These are phyloP conservation scores for Neomonachus schauinslandi DNA, from an alignment of 2,113 vertebrate genomes.

Conservation along the genomic window DNA sequence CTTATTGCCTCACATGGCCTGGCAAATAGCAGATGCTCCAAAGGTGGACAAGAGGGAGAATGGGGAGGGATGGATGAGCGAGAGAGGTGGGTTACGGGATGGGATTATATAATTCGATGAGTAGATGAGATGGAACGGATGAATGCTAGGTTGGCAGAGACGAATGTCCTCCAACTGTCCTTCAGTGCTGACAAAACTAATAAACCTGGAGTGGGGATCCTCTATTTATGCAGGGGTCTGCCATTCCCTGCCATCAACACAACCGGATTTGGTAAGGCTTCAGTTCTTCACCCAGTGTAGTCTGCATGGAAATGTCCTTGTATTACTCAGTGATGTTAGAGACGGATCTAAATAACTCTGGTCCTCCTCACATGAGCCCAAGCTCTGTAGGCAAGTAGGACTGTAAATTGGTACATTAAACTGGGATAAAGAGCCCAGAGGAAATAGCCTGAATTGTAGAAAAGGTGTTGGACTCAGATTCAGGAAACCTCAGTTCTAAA, in stretches of 20 bases:
- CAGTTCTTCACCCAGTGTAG: not conserved
- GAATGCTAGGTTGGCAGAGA: not conserved
- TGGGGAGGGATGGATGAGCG: not conserved
- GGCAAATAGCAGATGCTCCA: not conserved
- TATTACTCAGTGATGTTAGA: not conserved
- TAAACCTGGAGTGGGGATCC: too few relatives aligned
- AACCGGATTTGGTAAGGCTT: not conserved
- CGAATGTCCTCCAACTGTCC: too few relatives aligned
- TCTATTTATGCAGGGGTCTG: not conserved
- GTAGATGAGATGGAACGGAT: not conserved
- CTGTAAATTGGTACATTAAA: not conserved
- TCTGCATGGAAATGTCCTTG: not conserved
- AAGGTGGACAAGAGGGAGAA: not conserved
- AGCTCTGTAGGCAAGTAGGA: not conserved
- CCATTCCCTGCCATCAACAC: rapidly evolving
- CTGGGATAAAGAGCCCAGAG: not conserved
- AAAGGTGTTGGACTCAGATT: not conserved
- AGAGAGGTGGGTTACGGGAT: not conserved
- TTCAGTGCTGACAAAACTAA: not conserved
- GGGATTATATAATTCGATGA: too few relatives aligned
- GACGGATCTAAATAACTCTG: not conserved
- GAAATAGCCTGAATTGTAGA: not conserved
- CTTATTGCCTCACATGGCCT: not conserved
- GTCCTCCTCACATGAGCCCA: not conserved
- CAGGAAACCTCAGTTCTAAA: not conserved